Evolutionary conservation across 53 echinoderm and acorn worm species (phyloP).

Genomic region (Holothuria scabra): DNA sequence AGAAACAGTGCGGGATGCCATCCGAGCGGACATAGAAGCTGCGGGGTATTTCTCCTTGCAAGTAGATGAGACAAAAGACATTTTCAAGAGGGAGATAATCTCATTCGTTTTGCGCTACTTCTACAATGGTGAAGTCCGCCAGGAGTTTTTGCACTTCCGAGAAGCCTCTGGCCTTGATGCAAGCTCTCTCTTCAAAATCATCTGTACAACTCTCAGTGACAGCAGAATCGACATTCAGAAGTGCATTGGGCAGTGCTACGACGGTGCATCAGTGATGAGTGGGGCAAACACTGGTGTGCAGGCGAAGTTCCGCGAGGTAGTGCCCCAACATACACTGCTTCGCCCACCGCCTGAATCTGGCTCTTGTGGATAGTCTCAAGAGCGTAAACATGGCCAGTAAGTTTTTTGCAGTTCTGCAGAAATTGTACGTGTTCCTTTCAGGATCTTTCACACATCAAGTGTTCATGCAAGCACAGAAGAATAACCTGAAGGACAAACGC

Average conservation of each 20-base stretch:
- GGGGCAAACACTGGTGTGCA: constrained; percentile 51
- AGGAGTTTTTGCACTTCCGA: constrained; percentile 56
- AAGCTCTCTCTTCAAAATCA: constrained; percentile 28
- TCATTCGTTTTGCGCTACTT: constrained; percentile 52
- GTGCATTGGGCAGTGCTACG: constrained; percentile 60
- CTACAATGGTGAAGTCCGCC: constrained; percentile 21
- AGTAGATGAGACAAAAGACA: constrained; percentile 62
- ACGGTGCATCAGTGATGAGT: constrained; percentile 66
- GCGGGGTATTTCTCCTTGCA: constrained; percentile 47
- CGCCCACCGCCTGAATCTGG: constrained; percentile 31
- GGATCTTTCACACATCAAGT: constrained; percentile 32
- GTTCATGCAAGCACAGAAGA: constrained; percentile 26
- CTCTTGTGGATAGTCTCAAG: constrained; percentile 38
- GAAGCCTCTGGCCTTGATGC: constrained; percentile 55
- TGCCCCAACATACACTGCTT: constrained; percentile 51
- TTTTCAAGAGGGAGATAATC: constrained; percentile 49
- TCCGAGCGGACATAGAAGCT: constrained; percentile 36
- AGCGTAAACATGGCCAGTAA: constrained; percentile 18
- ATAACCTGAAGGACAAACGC: neutral
- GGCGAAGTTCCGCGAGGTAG: constrained; percentile 28
- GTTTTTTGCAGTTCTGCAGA: constrained; percentile 42
- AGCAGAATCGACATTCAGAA: constrained; percentile 24
- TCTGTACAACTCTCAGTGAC: constrained; percentile 31
- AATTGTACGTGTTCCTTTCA: constrained; percentile 44
- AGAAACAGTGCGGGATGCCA: constrained; percentile 24